Evolutionary conservation across 2,113 vertebrate genomes (phyloP).

Genomic region (Indicator maculatus): DNA sequence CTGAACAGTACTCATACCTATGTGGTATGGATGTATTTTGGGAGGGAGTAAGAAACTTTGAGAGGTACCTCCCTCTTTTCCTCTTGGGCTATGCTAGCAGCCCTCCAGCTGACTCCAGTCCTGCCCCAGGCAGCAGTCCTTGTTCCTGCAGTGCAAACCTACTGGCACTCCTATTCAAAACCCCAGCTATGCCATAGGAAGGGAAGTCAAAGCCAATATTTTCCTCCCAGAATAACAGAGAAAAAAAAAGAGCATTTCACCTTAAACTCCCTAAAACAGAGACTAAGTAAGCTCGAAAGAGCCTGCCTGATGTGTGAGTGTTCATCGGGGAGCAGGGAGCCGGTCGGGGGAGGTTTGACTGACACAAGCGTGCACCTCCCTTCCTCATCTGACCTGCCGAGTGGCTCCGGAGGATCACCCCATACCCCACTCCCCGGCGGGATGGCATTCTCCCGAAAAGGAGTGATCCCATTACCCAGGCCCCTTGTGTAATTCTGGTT

Average conservation of each 20-base stretch:
- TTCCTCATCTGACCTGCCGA: neutral
- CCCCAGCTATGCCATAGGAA: neutral
- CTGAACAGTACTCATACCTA: neutral
- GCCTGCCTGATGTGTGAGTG: fast-evolving
- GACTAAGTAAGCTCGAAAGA: neutral
- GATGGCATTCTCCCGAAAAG: constrained; percentile 37
- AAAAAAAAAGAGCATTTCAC: neutral
- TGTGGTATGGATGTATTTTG: neutral
- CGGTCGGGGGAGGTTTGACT: neutral
- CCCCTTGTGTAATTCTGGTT: constrained; percentile 60
- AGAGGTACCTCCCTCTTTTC: neutral
- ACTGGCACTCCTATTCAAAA: neutral
- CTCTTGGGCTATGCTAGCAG: neutral
- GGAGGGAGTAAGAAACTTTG: neutral
- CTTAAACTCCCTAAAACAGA: neutral
- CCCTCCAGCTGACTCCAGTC: neutral
- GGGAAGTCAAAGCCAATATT: neutral
- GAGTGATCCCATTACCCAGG: constrained; percentile 2
- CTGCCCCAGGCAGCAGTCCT: neutral
- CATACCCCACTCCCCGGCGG: neutral
- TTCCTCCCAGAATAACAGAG: neutral
- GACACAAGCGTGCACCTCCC: neutral
- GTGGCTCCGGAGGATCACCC: neutral
- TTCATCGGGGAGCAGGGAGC: neutral
- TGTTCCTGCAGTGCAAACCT: neutral